phyloP scores from a whole-genome alignment of 2,888 invertebrate species.

The Endomychus coccineus region DNA sequence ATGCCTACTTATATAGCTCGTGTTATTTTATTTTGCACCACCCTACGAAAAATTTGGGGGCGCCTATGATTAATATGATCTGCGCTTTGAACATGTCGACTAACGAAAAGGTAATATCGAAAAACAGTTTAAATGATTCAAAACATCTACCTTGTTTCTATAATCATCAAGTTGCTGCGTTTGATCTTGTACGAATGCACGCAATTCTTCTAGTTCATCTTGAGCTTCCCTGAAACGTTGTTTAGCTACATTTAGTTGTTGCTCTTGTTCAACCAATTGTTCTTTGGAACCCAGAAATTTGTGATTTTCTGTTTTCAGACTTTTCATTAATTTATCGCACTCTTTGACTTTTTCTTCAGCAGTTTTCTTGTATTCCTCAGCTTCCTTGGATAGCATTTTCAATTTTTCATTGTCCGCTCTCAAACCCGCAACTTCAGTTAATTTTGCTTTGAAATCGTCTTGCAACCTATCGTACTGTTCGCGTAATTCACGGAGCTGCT shows the following conservation, averaged over 20 bases:
- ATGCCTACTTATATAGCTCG: too few species aligned
- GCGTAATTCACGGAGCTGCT: slow-evolving; percentile 51
- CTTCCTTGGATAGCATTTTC: slow-evolving; percentile 41
- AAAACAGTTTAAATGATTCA: too few species aligned
- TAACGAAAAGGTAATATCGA: too few species aligned
- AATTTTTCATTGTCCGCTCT: slow-evolving; percentile 48
- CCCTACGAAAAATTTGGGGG: too few species aligned
- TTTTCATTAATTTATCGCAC: slow-evolving; percentile 48
- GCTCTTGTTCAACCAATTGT: slow-evolving; percentile 56
- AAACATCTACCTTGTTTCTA: slow-evolving; percentile 50
- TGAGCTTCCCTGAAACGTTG: slow-evolving; percentile 50
- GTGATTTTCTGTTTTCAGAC: slow-evolving; percentile 39
- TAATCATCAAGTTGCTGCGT: slow-evolving; percentile 62
- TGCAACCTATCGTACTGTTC: slow-evolving; percentile 57
- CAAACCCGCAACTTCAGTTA: slow-evolving; percentile 55
- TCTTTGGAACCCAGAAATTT: slow-evolving; percentile 39
- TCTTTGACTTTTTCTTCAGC: slow-evolving; percentile 54
- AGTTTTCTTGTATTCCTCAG: slow-evolving; percentile 47
- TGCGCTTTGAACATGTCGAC: too few species aligned
- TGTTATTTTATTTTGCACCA: too few species aligned
- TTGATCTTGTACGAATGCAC: slow-evolving; percentile 56
- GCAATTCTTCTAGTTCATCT: slow-evolving; percentile 55
- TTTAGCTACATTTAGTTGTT: slow-evolving; percentile 47
- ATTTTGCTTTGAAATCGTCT: slow-evolving; percentile 61
- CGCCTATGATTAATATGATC: too few species aligned